These are phyloP conservation scores for Saccopteryx bilineata DNA, from an alignment of 2,113 vertebrate species.

Conservation along the genomic window DNA sequence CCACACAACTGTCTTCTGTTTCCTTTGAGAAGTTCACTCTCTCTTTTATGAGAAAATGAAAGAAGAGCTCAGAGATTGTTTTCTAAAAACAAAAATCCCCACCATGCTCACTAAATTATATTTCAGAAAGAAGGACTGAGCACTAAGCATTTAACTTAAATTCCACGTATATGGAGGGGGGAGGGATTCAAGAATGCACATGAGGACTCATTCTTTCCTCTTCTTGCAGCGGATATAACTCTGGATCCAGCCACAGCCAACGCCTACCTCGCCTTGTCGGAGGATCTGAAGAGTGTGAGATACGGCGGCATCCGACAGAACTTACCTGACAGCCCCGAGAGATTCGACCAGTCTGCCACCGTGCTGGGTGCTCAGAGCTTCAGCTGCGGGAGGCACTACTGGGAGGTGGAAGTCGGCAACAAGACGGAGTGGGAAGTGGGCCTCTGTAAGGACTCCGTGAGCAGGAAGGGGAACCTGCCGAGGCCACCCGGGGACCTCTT, in stretches of 20 bases:
- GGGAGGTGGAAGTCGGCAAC: conserved; percentile 82
- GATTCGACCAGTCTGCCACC: conserved; percentile 68
- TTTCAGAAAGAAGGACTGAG: neutral
- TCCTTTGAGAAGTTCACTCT: neutral
- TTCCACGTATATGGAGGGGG: neutral
- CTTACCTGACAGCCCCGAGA: conserved; percentile 67
- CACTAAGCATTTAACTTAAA: neutral
- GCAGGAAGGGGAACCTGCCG: conserved; percentile 77
- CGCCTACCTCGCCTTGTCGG: conserved; percentile 66
- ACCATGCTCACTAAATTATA: neutral
- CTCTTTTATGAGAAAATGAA: neutral
- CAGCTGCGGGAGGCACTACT: conserved; percentile 80
- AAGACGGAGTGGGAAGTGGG: conserved; percentile 83
- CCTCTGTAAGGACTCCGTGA: conserved; percentile 84
- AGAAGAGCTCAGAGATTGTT: neutral
- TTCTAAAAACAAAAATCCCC: neutral
- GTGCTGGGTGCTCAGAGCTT: conserved; percentile 83
- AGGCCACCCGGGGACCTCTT: conserved; percentile 74
- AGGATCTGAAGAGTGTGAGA: conserved; percentile 68
- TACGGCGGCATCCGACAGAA: fast-evolving
- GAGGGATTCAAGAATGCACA: neutral
- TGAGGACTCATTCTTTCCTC: neutral
- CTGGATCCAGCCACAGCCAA: conserved; percentile 81
- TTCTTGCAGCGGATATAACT: conserved; percentile 75
- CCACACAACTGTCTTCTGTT: neutral